Percentiles rank a stretch among this genome's conserved stretches.
These are phyloP conservation scores for Arctocebus calabarensis DNA, from an alignment of 2,797 vertebrate genomes.

Conservation along the genomic window DNA sequence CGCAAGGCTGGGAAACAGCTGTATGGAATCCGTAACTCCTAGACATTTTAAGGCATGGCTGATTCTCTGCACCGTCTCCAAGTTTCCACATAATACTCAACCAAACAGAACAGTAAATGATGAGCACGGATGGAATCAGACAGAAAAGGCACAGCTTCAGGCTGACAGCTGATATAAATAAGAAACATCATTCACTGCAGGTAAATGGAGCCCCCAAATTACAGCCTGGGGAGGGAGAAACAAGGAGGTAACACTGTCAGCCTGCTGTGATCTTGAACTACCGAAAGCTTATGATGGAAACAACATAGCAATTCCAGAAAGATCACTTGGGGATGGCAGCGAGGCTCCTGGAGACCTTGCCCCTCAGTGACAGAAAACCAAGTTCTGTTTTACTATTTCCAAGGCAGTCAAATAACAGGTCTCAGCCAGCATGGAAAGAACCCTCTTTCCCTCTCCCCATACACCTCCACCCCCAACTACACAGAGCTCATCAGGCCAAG, in stretches of 20 bases:
- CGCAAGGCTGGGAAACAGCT: neutral
- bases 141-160: slow-evolving; percentile 53
- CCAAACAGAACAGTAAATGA: slow-evolving; percentile 66
- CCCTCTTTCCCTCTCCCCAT: neutral
- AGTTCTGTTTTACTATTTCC: slow-evolving; percentile 6
- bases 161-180: slow-evolving; percentile 44
- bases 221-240: neutral
- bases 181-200: slow-evolving; percentile 9
- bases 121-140: neutral
- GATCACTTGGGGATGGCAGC: neutral
- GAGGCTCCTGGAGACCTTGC: neutral
- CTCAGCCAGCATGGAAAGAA: slow-evolving; percentile 51
- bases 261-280: neutral
- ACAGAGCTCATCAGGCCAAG: slow-evolving; percentile 53
- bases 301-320: neutral
- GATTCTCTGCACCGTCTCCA: neutral
- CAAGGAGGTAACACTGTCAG: neutral
- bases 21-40: neutral
- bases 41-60: neutral
- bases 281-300: neutral
- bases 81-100: slow-evolving; percentile 3
- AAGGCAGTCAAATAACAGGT: slow-evolving; percentile 29
- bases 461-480: neutral
- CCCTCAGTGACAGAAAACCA: neutral
- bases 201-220: neutral